Evolutionary conservation across 2,113 vertebrate genomes (phyloP).

Genomic region (Charina bottae): DNA sequence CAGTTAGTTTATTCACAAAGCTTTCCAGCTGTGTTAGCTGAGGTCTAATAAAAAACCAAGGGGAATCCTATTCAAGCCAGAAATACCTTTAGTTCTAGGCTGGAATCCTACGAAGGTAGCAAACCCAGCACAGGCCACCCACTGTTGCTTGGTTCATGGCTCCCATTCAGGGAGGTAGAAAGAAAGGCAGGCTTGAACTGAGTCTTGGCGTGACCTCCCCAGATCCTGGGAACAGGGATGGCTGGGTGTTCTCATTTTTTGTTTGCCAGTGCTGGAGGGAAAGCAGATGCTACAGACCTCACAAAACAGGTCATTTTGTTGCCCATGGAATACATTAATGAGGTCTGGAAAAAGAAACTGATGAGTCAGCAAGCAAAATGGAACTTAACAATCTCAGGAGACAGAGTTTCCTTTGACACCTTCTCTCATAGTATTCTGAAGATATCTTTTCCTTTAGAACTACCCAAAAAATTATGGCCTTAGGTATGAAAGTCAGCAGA

Average conservation of each 20-base stretch:
- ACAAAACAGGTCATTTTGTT: conserved; percentile 30
- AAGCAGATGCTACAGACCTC: conserved; percentile 56
- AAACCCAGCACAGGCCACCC: conserved; percentile 22
- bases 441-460: background rate
- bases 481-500: background rate
- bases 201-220: conserved; percentile 27
- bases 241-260: conserved; percentile 58
- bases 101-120: conserved; percentile 4
- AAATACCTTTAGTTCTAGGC: conserved; percentile 13
- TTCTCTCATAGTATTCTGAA: background rate
- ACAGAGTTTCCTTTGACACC: background rate
- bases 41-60: background rate
- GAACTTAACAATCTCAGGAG: background rate
- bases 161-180: conserved; percentile 36
- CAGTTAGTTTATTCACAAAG: conserved; percentile 29
- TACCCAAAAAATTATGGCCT: background rate
- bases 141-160: conserved; percentile 38
- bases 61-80: conserved; percentile 14
- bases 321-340: conserved; percentile 39
- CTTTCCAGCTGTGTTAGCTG: conserved; percentile 16
- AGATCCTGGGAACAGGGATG: conserved; percentile 46
- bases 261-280: conserved; percentile 51
- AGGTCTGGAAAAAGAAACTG: conserved; percentile 9
- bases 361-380: background rate
- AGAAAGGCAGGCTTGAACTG: conserved; percentile 23